These are phyloP conservation scores for Toxotes lorentzi DNA, from an alignment of 2,797 vertebrate genomes.

Conservation along the genomic window DNA sequence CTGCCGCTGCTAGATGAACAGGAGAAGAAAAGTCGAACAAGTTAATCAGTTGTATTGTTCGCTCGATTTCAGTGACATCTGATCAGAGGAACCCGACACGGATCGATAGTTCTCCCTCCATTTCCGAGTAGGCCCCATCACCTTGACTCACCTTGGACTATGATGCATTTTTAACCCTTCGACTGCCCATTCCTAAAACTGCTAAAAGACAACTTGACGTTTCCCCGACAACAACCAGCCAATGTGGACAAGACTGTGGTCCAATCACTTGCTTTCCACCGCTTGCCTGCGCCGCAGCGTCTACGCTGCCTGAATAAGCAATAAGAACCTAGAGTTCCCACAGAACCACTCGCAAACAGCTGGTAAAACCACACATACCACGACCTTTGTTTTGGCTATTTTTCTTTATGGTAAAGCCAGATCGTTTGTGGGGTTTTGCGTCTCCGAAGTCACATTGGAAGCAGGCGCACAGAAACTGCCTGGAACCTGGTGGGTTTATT, in stretches of 20 bases:
- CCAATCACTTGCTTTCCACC: not conserved
- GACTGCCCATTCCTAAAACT: not conserved
- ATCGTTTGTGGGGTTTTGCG: too few species aligned
- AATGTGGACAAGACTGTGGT: not conserved
- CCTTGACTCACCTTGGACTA: slow-evolving; percentile 94
- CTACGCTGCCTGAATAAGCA: slow-evolving; percentile 2
- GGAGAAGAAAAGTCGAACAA: slow-evolving; percentile 59
- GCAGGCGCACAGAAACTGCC: too few species aligned
- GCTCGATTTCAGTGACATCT: slow-evolving; percentile 64
- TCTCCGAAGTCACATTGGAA: too few species aligned
- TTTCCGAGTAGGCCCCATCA: slow-evolving; percentile 78
- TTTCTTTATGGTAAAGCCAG: too few species aligned
- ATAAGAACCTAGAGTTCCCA: too few species aligned
- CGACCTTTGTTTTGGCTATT: too few species aligned
- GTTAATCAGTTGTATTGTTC: slow-evolving; percentile 77
- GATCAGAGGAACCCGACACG: slow-evolving; percentile 67
- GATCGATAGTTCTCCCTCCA: slow-evolving; percentile 47
- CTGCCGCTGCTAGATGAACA: slow-evolving; percentile 28
- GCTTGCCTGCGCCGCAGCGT: slow-evolving; percentile 1
- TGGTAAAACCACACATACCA: too few species aligned
- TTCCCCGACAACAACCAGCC: not conserved
- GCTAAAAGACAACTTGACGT: slow-evolving; percentile 26
- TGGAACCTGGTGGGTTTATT: too few species aligned
- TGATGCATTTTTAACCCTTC: slow-evolving; percentile 95
- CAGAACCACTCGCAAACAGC: too few species aligned